Conservation (phyloP, 2,113 vertebrate species). For the Rhodinocichla rosea region DNA sequence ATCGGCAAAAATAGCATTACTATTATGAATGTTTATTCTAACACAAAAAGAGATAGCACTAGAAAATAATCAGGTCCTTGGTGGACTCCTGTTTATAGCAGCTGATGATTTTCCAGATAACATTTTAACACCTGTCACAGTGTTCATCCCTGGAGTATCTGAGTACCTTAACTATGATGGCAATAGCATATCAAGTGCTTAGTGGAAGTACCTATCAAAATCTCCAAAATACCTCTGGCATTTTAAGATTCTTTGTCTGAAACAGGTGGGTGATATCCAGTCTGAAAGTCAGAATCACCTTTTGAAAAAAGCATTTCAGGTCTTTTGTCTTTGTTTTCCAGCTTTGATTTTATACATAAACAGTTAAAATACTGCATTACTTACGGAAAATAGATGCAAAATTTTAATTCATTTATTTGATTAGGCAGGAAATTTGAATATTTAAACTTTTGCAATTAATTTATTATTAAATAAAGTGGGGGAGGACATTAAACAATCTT, state of each 20-base stretch:
- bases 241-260: not conserved
- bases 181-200: not conserved
- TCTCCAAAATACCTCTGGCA: not conserved
- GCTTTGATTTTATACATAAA: not conserved
- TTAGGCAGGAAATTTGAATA: not conserved
- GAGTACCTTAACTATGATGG: not conserved
- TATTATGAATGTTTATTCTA: not conserved
- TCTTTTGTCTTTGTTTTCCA: not conserved
- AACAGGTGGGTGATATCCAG: not conserved
- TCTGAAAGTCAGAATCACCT: not conserved
- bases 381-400: not conserved
- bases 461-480: not conserved
- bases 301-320: not conserved
- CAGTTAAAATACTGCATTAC: not conserved
- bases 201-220: not conserved
- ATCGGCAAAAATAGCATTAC: not conserved
- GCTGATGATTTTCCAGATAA: not conserved
- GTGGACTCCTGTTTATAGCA: not conserved
- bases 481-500: not conserved
- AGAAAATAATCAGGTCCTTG: not conserved
- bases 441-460: not conserved
- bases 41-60: not conserved
- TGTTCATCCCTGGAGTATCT: not conserved
- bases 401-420: not conserved
- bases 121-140: not conserved